phyloP scores from a whole-genome alignment of 1,140 invertebrate species.

The Eurosta solidaginis region DNA sequence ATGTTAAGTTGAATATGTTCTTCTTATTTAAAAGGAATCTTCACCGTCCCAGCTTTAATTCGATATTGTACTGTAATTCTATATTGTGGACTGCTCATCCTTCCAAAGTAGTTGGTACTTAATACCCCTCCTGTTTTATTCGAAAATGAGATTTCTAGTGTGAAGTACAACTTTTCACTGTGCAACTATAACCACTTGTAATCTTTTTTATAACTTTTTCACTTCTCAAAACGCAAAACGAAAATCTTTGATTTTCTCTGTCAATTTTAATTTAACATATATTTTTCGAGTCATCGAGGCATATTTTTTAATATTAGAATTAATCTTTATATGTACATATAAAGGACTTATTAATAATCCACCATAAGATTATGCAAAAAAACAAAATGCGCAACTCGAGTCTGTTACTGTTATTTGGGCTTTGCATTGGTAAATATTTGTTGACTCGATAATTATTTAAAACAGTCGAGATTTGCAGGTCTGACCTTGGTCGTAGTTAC shows the following conservation, averaged over 20 bases:
- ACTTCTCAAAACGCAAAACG: not conserved
- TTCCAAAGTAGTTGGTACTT: no score
- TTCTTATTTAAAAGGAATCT: no score
- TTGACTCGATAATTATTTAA: not conserved
- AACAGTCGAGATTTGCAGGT: not conserved
- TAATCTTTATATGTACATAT: no score
- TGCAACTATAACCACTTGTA: not conserved
- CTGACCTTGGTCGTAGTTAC: conserved; percentile 9
- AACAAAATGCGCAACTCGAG: not conserved
- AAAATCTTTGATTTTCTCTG: not conserved
- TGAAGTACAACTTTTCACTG: no score
- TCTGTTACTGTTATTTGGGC: not conserved
- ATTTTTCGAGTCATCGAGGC: conserved; percentile 5
- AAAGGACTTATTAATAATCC: no score
- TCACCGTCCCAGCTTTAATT: no score
- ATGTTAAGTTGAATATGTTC: no score
- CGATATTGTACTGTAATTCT: no score
- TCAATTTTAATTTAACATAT: not conserved
- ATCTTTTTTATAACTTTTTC: not conserved
- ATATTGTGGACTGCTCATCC: no score
- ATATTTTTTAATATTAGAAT: not conserved
- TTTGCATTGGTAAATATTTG: not conserved
- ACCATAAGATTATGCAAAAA: not conserved
- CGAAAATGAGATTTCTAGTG: no score
- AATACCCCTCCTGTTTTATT: no score